Percentiles rank a stretch among this genome's conserved stretches.
These are phyloP conservation scores for Brenthis daphne DNA, from an alignment of 2,888 invertebrate genomes.

Conservation along the genomic window DNA sequence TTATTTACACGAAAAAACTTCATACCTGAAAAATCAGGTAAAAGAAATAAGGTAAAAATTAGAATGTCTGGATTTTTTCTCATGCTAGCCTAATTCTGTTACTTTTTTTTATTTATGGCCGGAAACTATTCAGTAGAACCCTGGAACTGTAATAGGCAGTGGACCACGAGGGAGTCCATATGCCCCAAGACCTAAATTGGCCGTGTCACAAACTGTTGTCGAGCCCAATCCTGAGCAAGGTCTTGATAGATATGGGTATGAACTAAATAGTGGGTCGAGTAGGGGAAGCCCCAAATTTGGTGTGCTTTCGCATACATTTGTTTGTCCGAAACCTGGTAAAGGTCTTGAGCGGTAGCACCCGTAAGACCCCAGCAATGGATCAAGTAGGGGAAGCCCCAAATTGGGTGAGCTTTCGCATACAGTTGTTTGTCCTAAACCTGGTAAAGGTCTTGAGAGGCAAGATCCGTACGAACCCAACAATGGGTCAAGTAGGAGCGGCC, in stretches of 20 bases:
- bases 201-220: slow-evolving; percentile 36
- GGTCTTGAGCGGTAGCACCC: background rate
- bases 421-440: slow-evolving; percentile 12
- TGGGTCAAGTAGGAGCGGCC: background rate
- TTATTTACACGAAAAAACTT: background rate
- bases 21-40: background rate
- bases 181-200: slow-evolving; percentile 30
- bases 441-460: background rate
- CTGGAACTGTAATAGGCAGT: slow-evolving; percentile 41
- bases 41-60: background rate
- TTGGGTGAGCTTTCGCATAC: slow-evolving; percentile 23
- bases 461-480: background rate
- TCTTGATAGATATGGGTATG: slow-evolving; percentile 9
- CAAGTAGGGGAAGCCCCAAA: background rate
- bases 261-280: too few species aligned
- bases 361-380: background rate
- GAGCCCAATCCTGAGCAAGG: background rate
- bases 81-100: background rate
- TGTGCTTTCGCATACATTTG: slow-evolving; percentile 23
- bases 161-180: background rate
- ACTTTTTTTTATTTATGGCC: too few species aligned
- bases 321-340: slow-evolving; percentile 8
- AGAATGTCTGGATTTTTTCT: background rate
- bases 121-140: background rate
- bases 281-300: slow-evolving; percentile 6